Evolutionary conservation across 1,140 invertebrate species (phyloP), one percentile per base, ranked within the genome.

Genomic region (Cyrtorhinus lividipennis): DNA sequence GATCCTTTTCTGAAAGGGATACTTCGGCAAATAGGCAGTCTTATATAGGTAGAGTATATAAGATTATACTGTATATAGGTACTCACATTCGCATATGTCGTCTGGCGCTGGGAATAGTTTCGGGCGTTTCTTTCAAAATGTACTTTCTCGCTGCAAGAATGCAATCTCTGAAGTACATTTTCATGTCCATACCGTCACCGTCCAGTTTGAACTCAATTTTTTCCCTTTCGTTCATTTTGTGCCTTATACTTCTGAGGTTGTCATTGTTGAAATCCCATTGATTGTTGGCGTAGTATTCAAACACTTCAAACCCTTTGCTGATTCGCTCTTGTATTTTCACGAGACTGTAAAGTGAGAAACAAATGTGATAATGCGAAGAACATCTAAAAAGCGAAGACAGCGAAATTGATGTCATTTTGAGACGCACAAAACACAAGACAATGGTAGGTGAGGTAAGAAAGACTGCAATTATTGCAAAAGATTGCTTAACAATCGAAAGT

Each of bases 221-320:
- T 70, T 89, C 87, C 59, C 72, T 75, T 2, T 76, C 72, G 71
- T 88, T 90, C 60, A 88, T 72, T 5, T 77, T 71, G 38, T 73
- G 67, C 56, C 86, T 73, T 1, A 84, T 59, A 5, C 75, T 64
- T 67, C 83, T 79, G 0, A 78, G 74, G 65, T 81, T 78, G 24
- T 82, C 78, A 44, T 84, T 86, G 53, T 80, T 79, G 70, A 90
- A 90, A 66, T 88, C 86, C 87, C 87, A 90, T 63, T 88, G 85
- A 69, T 87, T 88, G 69, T 88, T 90, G 0, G 86, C 86, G 70
- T 90, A 90, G 69, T 89, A 90, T 68, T 90, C 87, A 66, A 90
- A 88, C 0, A 90, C 85, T 67, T 89, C 85, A 67, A 88, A 88
- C 1, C 87, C 87, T 75, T 89, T 90, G 65, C 77, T 78, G 66